These are phyloP conservation scores for Phalacrocorax brasilianus DNA, from an alignment of 2,113 vertebrate species.

Conservation along the genomic window DNA sequence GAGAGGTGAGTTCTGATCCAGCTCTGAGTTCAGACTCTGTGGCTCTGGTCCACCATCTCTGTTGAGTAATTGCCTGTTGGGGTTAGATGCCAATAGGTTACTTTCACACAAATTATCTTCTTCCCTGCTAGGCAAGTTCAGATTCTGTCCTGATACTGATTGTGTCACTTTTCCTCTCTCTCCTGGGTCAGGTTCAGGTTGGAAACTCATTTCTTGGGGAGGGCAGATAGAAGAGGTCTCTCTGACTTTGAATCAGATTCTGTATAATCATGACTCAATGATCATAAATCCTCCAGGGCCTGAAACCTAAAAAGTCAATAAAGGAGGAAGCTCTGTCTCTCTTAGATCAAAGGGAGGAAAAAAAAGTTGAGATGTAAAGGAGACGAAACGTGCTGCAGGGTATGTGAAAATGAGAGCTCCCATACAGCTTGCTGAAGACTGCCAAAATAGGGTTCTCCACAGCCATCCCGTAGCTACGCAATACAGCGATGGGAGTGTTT, in stretches of 20 bases:
- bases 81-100: not conserved
- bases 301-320: conserved; percentile 43
- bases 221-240: not conserved
- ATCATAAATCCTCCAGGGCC: conserved; percentile 45
- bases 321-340: conserved; percentile 35
- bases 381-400: conserved; percentile 48
- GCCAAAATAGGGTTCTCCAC: conserved; percentile 40
- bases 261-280: conserved; percentile 13
- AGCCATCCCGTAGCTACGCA: conserved; percentile 25
- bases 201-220: not conserved
- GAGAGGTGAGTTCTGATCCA: not conserved
- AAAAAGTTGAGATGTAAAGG: conserved; percentile 23
- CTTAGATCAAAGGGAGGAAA: conserved; percentile 35
- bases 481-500: not conserved
- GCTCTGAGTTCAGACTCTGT: not conserved
- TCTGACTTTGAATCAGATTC: conserved; percentile 26
- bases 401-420: conserved; percentile 60
- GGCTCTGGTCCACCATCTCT: not conserved
- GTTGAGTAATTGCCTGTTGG: not conserved
- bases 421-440: conserved; percentile 2
- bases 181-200: conserved; percentile 11
- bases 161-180: not conserved
- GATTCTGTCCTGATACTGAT: not conserved
- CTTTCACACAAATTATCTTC: not conserved
- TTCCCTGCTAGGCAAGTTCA: not conserved